These are phyloP conservation scores for Protonibea diacanthus DNA, from an alignment of 2,797 vertebrate genomes.

Conservation along the genomic window DNA sequence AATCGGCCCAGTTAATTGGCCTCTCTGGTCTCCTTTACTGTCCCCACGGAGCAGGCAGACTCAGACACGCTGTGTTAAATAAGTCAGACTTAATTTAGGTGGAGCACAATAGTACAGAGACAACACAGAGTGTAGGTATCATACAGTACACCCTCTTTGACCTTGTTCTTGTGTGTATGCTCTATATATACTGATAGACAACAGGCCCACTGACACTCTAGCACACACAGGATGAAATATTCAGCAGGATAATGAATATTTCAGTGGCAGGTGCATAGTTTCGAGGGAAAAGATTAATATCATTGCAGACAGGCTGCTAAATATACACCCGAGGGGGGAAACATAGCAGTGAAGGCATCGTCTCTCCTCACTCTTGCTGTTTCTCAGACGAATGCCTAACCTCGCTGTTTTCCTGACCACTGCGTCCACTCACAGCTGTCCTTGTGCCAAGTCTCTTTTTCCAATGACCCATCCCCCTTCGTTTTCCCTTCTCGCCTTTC, in stretches of 20 bases:
- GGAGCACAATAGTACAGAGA: background rate
- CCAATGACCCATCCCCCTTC: constrained; percentile 7
- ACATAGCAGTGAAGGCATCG: background rate
- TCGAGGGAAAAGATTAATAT: constrained; percentile 67
- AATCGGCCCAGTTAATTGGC: constrained; percentile 35
- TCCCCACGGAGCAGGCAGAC: constrained; percentile 18
- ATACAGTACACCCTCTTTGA: constrained; percentile 26
- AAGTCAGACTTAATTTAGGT: constrained; percentile 40
- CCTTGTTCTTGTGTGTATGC: constrained; percentile 45
- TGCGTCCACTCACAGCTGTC: constrained; percentile 16
- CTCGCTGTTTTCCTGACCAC: background rate
- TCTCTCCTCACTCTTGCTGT: constrained; percentile 1
- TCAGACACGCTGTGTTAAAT: constrained; percentile 45
- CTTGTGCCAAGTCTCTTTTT: constrained; percentile 13
- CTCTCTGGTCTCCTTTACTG: constrained; percentile 21
- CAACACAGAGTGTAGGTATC: constrained; percentile 20
- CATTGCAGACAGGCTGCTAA: constrained; percentile 40
- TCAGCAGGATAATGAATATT: constrained; percentile 82
- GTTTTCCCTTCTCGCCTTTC: constrained; percentile 38
- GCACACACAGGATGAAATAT: constrained; percentile 79
- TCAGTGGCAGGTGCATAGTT: constrained; percentile 71
- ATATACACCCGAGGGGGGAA: constrained; percentile 24
- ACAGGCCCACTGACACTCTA: constrained; percentile 59
- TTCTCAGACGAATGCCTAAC: background rate
- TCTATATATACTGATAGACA: constrained; percentile 56